These are phyloP conservation scores for Papilio protenor DNA, from an alignment of 2,888 invertebrate genomes.

Conservation along the genomic window DNA sequence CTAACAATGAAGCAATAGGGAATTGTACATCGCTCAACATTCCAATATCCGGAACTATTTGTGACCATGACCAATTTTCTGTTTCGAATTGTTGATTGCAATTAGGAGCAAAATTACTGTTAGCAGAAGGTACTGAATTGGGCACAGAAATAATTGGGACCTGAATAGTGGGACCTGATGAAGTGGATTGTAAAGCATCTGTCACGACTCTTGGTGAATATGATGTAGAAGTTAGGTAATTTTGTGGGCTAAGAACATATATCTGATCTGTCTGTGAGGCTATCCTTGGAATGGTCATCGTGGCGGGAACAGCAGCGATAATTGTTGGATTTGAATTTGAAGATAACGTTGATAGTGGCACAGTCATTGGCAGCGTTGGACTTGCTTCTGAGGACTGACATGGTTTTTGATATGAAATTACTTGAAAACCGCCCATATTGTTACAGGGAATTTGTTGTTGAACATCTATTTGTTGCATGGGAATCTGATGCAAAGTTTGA, in stretches of 20 bases:
- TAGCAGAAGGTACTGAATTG: slow-evolving; percentile 12
- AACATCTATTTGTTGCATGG: slow-evolving; percentile 8
- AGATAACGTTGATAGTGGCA: slow-evolving; percentile 46
- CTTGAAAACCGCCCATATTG: slow-evolving; percentile 36
- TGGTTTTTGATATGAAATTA: slow-evolving; percentile 36
- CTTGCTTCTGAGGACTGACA: slow-evolving; percentile 30
- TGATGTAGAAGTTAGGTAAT: slow-evolving; percentile 28
- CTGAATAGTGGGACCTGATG: neutral
- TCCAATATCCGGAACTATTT: slow-evolving; percentile 27
- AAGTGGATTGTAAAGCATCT: slow-evolving; percentile 25
- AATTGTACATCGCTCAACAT: slow-evolving; percentile 32
- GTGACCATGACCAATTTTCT: slow-evolving; percentile 20
- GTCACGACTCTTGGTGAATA: slow-evolving; percentile 37
- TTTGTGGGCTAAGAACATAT: slow-evolving; percentile 38
- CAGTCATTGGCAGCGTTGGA: slow-evolving; percentile 7
- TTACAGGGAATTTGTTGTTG: slow-evolving; percentile 35
- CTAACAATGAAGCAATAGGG: slow-evolving; percentile 37
- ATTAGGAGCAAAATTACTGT: slow-evolving; percentile 11
- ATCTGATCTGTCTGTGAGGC: slow-evolving; percentile 33
- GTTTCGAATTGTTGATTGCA: slow-evolving; percentile 24
- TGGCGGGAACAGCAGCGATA: slow-evolving; percentile 27
- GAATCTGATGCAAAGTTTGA: slow-evolving; percentile 27
- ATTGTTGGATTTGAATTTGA: slow-evolving; percentile 40
- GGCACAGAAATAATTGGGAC: slow-evolving; percentile 11
- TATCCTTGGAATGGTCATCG: slow-evolving; percentile 15